A percentile compares a stretch with the other conserved stretches of the same genome.
Conservation (phyloP, 1,140 invertebrate species). For the Adelges cooleyi region DNA sequence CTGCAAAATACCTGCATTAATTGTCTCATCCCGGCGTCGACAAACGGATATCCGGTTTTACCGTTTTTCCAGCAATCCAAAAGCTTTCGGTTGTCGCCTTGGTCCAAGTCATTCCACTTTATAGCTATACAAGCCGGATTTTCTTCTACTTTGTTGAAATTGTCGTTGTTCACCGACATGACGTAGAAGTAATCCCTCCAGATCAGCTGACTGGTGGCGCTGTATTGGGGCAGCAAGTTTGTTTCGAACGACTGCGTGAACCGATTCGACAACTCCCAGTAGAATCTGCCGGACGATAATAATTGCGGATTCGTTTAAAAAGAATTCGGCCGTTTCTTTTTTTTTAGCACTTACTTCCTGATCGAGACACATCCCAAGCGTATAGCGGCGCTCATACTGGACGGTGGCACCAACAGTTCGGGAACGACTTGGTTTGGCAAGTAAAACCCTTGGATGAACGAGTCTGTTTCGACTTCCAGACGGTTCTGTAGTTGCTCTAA, state of each 20-base stretch:
- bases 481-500: slow-evolving; percentile 41
- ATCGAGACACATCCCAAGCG: slow-evolving; percentile 54
- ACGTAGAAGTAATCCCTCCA: slow-evolving; percentile 72
- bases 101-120: slow-evolving; percentile 48
- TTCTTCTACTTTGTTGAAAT: slow-evolving; percentile 53
- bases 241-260: neutral
- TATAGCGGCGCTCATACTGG: slow-evolving; percentile 55
- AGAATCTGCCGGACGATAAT: no score
- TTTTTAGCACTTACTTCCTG: slow-evolving; percentile 39
- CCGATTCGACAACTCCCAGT: slow-evolving; percentile 1
- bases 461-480: slow-evolving; percentile 39
- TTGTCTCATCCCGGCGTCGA: slow-evolving; percentile 63
- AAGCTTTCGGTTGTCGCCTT: slow-evolving; percentile 44
- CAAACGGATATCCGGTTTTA: slow-evolving; percentile 61
- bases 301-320: no score
- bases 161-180: slow-evolving; percentile 53
- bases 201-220: slow-evolving; percentile 54
- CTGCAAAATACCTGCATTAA: slow-evolving; percentile 37
- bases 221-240: slow-evolving; percentile 38
- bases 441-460: slow-evolving; percentile 41
- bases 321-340: neutral
- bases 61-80: slow-evolving; percentile 50
- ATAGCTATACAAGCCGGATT: slow-evolving; percentile 64
- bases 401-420: slow-evolving; percentile 52
- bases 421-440: slow-evolving; percentile 57